Evolutionary conservation across 2,113 vertebrate species (phyloP).

Genomic region (Epinephelus moara): DNA sequence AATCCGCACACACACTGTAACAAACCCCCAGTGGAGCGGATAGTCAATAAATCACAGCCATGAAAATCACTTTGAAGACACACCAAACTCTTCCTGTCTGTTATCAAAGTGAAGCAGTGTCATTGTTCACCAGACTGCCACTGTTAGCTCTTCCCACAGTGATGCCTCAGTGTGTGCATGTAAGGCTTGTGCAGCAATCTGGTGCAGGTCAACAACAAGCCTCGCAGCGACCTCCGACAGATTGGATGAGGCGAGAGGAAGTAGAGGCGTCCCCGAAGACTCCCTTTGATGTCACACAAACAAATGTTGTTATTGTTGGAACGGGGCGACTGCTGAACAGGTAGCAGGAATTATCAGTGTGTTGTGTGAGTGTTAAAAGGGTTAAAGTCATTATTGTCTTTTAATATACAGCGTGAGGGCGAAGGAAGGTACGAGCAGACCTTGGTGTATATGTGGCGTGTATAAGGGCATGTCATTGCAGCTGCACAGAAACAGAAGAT

Average conservation of each 20-base stretch:
- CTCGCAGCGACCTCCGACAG: neutral
- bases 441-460: neutral
- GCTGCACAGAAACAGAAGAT: neutral
- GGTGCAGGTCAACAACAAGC: conserved; percentile 17
- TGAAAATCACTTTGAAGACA: neutral
- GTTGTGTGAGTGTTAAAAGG: neutral
- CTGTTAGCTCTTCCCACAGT: conserved; percentile 5
- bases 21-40: neutral
- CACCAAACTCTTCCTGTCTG: neutral
- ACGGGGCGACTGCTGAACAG: neutral
- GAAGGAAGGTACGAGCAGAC: too few species aligned
- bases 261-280: conserved; percentile 30
- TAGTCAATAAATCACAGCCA: neutral
- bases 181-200: conserved; percentile 12
- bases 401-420: neutral
- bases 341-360: neutral
- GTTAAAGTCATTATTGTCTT: neutral
- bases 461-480: neutral
- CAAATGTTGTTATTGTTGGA: conserved; percentile 32
- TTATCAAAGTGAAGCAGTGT: conserved; percentile 4
- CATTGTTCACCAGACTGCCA: too few species aligned
- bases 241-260: conserved; percentile 27
- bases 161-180: conserved; percentile 5
- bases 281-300: conserved; percentile 31
- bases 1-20: neutral